Base-by-base conservation (phyloP, 2,888 invertebrate species). In the Stictocephala bisonia region DNA sequence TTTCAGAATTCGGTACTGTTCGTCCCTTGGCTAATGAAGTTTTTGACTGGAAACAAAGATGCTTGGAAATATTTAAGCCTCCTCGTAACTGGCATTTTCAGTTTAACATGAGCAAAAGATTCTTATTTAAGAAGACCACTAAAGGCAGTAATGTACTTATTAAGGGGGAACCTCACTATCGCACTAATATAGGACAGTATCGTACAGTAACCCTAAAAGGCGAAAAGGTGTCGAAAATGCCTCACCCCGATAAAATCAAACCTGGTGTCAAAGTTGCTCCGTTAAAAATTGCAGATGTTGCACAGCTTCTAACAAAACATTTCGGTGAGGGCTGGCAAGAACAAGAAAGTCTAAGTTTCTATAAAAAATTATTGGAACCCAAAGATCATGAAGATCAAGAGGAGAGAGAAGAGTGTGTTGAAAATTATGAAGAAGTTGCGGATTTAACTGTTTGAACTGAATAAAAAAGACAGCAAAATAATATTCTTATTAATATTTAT, bases 11-110 rank as follows among this genome's bases (percentile, higher is more conserved):
- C 15, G 58, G 58, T 18, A 58, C 58, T 18, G 31, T 22, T 4
- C n/a, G 26, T 9, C 27, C 48, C 2, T 13, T 68, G 2, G 3
- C 6, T 27, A 20, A 20, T 1, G 20, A 50, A 2, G 20, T 29
- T n/a, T 50, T 4, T 50, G 29, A 68, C 22, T 68, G 67, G 31
- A 68, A 68, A 24, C 0, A 48, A 50, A 20, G 24, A 1, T 22
- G n/a, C 9, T 2, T n/a, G 1, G 13, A 24, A 13, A 50, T 20
- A 18, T 3, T 29, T n/a, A 6, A n/a, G 4, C 48, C 26, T 13
- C 48, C 68, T 13, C 31, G n/a, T 9, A 13, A 69, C 1, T 69
- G 68, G 68, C 51, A 69, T 48, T 69, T 69, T 40, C 18, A 69
- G 13, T 69, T 69, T 26, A 69, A 51, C 18, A 29, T 35, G 1